These are phyloP conservation scores for Agrilus planipennis DNA, from an alignment of 1,140 invertebrate genomes.

Conservation along the genomic window DNA sequence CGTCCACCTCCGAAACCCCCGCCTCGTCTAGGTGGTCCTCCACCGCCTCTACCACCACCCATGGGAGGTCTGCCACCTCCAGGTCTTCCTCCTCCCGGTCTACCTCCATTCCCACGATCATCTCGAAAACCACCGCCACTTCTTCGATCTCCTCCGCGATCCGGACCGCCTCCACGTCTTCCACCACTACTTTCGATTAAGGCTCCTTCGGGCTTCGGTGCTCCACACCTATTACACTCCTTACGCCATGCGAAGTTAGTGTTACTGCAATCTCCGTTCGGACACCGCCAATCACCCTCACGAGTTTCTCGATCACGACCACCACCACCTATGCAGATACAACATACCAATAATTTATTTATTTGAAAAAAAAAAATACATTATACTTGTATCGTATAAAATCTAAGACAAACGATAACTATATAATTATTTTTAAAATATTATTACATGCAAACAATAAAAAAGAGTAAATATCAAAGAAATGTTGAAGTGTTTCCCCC, in stretches of 20 bases:
- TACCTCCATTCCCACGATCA: too few species aligned
- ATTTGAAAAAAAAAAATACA: not conserved
- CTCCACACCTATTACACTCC: constrained; percentile 78
- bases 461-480: constrained; percentile 8
- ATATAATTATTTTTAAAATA: constrained; percentile 1
- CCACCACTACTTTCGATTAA: constrained; percentile 38
- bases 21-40: constrained; percentile 29
- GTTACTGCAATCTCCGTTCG: constrained; percentile 75
- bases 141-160: constrained; percentile 30
- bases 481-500: constrained; percentile 13
- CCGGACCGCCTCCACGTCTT: constrained; percentile 13
- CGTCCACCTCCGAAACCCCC: constrained; percentile 27
- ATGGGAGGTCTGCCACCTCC: constrained; percentile 35
- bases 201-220: constrained; percentile 55
- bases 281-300: constrained; percentile 80
- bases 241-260: constrained; percentile 94
- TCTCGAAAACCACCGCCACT: constrained; percentile 28
- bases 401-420: too few species aligned
- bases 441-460: too few species aligned
- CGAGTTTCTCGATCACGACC: constrained; percentile 37
- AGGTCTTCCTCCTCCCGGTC: constrained; percentile 20
- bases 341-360: not conserved
- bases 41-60: constrained; percentile 27
- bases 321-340: constrained; percentile 15
- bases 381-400: constrained; percentile 5